Evolutionary conservation across 2,113 vertebrate genomes (phyloP).

Genomic region (Pycnonotus jocosus): DNA sequence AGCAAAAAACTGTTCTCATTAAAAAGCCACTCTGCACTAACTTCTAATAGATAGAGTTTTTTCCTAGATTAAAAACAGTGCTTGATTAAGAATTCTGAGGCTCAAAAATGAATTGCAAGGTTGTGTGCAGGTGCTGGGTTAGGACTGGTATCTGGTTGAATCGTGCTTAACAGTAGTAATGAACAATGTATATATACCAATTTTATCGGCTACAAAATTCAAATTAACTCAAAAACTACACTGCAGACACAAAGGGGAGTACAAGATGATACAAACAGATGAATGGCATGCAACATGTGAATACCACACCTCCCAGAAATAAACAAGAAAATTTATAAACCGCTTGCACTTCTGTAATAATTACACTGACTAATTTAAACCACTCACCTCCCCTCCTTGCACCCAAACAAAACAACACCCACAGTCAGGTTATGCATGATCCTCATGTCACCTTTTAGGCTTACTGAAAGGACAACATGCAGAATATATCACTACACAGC

Average conservation of each 20-base stretch:
- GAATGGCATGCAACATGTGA: neutral
- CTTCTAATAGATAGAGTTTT: neutral
- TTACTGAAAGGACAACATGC: neutral
- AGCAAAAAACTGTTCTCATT: neutral
- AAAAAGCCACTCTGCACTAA: neutral
- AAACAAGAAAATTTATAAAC: neutral
- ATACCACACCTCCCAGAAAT: neutral
- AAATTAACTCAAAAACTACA: neutral
- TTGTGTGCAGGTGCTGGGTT: neutral
- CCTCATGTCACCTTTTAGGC: neutral
- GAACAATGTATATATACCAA: neutral
- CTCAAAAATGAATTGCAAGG: neutral
- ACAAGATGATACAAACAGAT: neutral
- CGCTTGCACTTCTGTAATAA: neutral
- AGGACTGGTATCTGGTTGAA: neutral
- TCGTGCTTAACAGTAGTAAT: neutral
- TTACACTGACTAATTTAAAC: neutral
- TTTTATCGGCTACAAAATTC: neutral
- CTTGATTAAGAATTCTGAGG: neutral
- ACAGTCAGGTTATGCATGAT: neutral
- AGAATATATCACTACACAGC: neutral
- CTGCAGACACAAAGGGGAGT: neutral
- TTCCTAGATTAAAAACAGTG: neutral
- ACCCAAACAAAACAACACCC: neutral
- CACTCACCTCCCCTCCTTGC: too few relatives aligned